Evolutionary conservation across 35 echinoderm and acorn worm species (phyloP).

Genomic region (Ophioderma brevispina): DNA sequence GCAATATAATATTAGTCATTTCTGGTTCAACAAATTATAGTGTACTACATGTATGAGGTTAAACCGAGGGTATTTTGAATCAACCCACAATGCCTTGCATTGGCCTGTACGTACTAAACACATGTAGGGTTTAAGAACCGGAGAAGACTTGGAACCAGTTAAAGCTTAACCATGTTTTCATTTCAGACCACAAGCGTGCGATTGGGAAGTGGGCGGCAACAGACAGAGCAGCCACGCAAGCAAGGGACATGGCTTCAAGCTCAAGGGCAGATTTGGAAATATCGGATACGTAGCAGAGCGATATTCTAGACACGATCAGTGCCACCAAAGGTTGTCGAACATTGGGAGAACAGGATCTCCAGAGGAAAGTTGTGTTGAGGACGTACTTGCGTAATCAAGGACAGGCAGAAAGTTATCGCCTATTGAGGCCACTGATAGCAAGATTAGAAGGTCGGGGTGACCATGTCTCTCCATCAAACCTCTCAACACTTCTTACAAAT

Average conservation of each 20-base stretch:
- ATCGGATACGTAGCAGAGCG: conserved; percentile 93
- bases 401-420: conserved; percentile 75
- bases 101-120: no score
- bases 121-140: no score
- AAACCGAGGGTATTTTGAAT: no score
- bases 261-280: conserved; percentile 90
- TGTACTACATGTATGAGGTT: no score
- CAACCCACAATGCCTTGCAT: no score
- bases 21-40: no score
- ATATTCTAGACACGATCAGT: conserved; percentile 86
- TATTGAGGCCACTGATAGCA: conserved; percentile 81
- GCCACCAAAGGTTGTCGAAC: conserved; percentile 80
- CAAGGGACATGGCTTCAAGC: conserved; percentile 98
- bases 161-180: no score
- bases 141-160: no score
- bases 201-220: conserved; percentile 95
- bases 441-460: conserved; percentile 67
- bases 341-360: conserved; percentile 74
- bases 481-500: conserved; percentile 83
- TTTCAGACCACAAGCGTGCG: conserved; percentile 82
- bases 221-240: conserved; percentile 82
- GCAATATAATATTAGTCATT: no score
- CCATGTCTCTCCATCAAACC: conserved; percentile 68
- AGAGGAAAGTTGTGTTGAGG: conserved; percentile 53
- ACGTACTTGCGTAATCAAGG: conserved; percentile 27